These are phyloP conservation scores for Callorhinus ursinus DNA, from an alignment of 2,113 vertebrate genomes.

Conservation along the genomic window DNA sequence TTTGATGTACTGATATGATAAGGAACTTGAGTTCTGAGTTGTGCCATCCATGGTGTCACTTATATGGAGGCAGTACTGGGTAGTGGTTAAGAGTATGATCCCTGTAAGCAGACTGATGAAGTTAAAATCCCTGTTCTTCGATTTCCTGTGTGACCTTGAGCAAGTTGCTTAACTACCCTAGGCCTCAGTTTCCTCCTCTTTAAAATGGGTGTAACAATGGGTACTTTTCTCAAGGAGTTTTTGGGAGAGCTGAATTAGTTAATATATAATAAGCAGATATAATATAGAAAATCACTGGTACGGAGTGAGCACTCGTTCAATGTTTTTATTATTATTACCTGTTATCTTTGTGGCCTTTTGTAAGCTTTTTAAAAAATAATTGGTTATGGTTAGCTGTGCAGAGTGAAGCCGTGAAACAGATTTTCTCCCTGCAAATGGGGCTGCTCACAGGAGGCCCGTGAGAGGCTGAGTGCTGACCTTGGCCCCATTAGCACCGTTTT, in stretches of 20 bases:
- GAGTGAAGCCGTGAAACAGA: not conserved
- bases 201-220: not conserved
- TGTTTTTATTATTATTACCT: not conserved
- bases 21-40: not conserved
- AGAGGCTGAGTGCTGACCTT: conserved; percentile 46
- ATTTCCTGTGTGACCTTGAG: not conserved
- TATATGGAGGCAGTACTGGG: rapidly evolving
- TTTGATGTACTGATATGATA: not conserved
- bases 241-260: not conserved
- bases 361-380: conserved; percentile 23
- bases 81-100: too few relatives aligned
- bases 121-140: not conserved
- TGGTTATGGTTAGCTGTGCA: not conserved
- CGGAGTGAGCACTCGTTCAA: not conserved
- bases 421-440: not conserved
- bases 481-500: conserved; percentile 53
- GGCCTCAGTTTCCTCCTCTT: not conserved
- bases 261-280: not conserved
- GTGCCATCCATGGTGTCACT: rapidly evolving
- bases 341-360: not conserved
- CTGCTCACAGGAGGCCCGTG: not conserved
- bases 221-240: not conserved
- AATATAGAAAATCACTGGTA: not conserved
- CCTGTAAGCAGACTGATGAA: not conserved
- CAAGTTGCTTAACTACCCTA: not conserved